phyloP scores from a whole-genome alignment of 2,888 invertebrate genomes.

The Brachyptera risi region DNA sequence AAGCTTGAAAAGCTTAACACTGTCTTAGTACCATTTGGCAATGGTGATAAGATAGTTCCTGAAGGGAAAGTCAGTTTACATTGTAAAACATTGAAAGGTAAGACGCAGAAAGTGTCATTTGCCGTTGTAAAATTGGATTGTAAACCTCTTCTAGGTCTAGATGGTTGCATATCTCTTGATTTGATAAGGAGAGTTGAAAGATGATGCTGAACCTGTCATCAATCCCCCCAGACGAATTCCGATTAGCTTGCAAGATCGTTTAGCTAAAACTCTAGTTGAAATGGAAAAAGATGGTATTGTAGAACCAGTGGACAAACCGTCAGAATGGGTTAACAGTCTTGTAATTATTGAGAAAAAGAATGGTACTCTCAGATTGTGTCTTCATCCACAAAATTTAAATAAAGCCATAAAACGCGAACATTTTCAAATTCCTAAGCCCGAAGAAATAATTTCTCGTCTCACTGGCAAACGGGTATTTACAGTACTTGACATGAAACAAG shows the following conservation, averaged over 20 bases:
- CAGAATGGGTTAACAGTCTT: too few relatives aligned
- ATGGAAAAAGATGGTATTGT: neutral
- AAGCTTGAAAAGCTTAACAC: too few relatives aligned
- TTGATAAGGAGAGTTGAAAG: too few relatives aligned
- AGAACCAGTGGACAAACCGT: neutral
- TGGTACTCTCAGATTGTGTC: conserved; percentile 11
- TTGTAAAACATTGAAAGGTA: neutral
- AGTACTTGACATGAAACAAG: conserved; percentile 26
- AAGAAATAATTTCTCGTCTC: neutral
- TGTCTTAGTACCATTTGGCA: neutral
- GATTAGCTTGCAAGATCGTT: neutral
- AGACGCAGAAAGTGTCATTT: neutral
- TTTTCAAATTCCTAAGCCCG: neutral
- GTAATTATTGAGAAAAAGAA: conserved; percentile 17
- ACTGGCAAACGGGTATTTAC: neutral
- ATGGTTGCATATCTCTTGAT: too few relatives aligned
- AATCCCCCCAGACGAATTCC: too few relatives aligned
- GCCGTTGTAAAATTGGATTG: neutral
- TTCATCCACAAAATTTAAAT: conserved; percentile 18
- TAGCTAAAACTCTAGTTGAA: neutral
- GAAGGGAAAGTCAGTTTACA: neutral
- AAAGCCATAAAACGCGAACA: conserved; percentile 10
- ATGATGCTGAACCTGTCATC: too few relatives aligned
- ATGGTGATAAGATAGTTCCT: neutral
- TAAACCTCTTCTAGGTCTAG: neutral